Conservation (phyloP, 2,113 vertebrate species). For the Zapus hudsonius region DNA sequence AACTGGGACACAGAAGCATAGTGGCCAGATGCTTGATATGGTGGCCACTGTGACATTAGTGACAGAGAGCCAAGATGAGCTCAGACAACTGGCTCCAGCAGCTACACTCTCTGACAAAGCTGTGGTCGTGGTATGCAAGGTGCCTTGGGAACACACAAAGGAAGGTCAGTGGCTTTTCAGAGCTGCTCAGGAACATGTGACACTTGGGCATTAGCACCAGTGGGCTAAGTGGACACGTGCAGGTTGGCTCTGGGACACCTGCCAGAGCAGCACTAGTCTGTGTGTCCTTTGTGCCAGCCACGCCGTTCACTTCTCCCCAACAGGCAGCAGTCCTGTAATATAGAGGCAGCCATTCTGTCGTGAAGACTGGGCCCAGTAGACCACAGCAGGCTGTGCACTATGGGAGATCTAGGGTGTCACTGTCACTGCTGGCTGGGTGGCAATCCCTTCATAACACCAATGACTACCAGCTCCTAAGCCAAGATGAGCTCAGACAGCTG, state of each 20-base stretch:
- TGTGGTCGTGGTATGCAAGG: neutral
- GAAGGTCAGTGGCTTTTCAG: neutral
- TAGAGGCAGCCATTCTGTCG: neutral
- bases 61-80: neutral
- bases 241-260: neutral
- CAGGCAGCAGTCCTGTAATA: neutral
- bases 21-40: neutral
- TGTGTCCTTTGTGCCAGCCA: neutral
- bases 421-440: neutral
- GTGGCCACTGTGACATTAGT: no score
- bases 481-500: neutral
- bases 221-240: neutral
- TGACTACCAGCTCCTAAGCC: neutral
- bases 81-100: neutral
- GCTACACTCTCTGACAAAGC: neutral
- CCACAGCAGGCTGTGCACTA: neutral
- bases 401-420: neutral
- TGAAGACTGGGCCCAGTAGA: neutral
- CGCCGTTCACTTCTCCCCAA: neutral
- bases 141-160: neutral
- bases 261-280: accelerated
- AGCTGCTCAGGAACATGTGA: neutral
- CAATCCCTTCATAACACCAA: neutral
- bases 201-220: neutral
- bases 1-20: neutral